A percentile compares a stretch with the other conserved stretches of the same genome.
phyloP scores from a whole-genome alignment of 2,888 invertebrate species.

The Alviniconcha strummeri region DNA sequence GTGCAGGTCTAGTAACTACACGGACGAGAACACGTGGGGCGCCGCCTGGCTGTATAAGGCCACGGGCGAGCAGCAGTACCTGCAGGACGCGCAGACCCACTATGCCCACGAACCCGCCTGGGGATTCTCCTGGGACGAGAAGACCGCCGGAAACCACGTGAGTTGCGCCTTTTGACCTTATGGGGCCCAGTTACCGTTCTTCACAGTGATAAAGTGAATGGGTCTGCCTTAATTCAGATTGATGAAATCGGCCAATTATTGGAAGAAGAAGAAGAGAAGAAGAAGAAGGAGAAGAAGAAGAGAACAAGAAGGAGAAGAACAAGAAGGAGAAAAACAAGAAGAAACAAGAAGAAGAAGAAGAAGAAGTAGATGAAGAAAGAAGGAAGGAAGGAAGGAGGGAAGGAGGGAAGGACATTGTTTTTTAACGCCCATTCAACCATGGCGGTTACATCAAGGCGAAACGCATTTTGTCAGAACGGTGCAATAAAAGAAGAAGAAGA shows the following conservation, averaged over 20 bases:
- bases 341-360: background rate
- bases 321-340: background rate
- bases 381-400: background rate
- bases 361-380: background rate
- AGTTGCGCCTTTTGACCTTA: background rate
- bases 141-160: constrained; percentile 52
- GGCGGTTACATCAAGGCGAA: too few relatives aligned
- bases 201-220: background rate
- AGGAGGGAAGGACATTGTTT: too few relatives aligned
- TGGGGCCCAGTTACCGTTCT: background rate
- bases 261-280: background rate
- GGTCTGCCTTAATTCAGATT: background rate
- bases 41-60: constrained; percentile 64
- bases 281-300: background rate
- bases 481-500: too few relatives aligned
- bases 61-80: constrained; percentile 57
- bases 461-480: too few relatives aligned
- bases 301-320: background rate
- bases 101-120: constrained; percentile 49
- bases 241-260: background rate
- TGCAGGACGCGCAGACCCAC: constrained; percentile 51
- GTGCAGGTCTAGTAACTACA: constrained; percentile 34
- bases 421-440: too few relatives aligned
- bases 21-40: constrained; percentile 65
- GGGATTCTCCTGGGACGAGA: constrained; percentile 67